Base-by-base conservation (phyloP, 1,140 invertebrate species). In the Trichonephila clavata region DNA sequence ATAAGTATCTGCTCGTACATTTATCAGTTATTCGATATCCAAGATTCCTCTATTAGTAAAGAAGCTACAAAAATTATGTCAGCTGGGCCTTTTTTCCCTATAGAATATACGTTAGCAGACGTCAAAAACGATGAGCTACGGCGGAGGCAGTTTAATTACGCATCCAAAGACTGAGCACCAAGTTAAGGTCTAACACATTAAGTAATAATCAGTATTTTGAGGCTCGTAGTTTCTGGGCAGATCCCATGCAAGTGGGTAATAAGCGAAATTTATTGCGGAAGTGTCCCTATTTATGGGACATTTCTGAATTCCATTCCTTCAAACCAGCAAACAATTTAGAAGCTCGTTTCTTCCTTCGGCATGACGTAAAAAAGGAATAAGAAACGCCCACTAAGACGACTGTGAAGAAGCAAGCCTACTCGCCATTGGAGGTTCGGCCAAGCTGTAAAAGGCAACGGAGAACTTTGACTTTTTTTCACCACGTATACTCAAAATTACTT, bases 231-330 rank as follows among this genome's bases (percentile, higher is more conserved):
- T 43, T 32, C 21, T 50, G 57, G 57, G 61, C 39, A 60, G 50
- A 43, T 80, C 50, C 80, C 60, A 84, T 80, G 60, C 59, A 81
- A 61, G 21, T 43, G 16, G 59, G 80, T 80, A 84, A 77, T 92
- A 92, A 92, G 81, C 20, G 59, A 27, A 80, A 92, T 92, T 92
- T 92, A 84, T 84, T 92, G 61, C 77, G 81, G 59, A 92, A 92
- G 81, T 59, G 61, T 84, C 61, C 43, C 59, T 84, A 92, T 92
- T 92, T 92, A 92, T 65, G 90, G 61, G 90, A 65, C 90, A 92
- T 84, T 81, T 92, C 59, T 83, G 60, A 83, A 92, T 92, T 92
- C 59, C 90, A 89, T 83, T 63, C 21, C 90, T 60, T 84, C 77
- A 92, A 71, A 77, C 87, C 32, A 71, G 65, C 43, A 68, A 89